Conservation (phyloP, 2,888 invertebrate genomes). For the Lamproptera curius region DNA sequence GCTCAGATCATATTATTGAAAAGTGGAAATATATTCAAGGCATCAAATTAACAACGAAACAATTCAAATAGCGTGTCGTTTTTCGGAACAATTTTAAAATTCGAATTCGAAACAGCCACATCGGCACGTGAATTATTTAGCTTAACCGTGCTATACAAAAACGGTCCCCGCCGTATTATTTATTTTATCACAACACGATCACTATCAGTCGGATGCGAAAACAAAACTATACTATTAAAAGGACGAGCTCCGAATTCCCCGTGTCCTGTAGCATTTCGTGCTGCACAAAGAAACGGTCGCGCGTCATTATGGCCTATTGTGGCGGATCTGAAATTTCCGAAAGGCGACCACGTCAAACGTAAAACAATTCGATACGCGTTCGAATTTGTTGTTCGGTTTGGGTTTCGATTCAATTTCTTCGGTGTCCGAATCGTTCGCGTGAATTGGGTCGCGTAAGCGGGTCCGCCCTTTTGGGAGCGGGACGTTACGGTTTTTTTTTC, state of each 20-base stretch:
- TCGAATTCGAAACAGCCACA: conserved; percentile 43
- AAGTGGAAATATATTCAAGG: conserved; percentile 3
- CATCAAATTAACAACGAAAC: conserved; percentile 23
- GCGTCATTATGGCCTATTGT: conserved; percentile 76
- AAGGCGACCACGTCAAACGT: conserved; percentile 76
- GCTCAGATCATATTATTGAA: too few species aligned
- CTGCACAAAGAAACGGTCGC: conserved; percentile 65
- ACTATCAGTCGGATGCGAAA: conserved; percentile 52
- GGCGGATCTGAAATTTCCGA: conserved; percentile 68
- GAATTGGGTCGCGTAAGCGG: conserved; percentile 78
- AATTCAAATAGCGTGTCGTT: conserved; percentile 31
- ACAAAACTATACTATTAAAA: conserved; percentile 48
- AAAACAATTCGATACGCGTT: conserved; percentile 79
- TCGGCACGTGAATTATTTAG: conserved; percentile 48
- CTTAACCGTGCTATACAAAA: conserved; percentile 48
- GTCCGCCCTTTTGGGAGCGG: conserved; percentile 76
- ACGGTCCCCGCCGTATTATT: conserved; percentile 52
- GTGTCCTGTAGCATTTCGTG: conserved; percentile 56
- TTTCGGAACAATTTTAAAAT: conserved; percentile 45
- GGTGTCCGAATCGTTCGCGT: conserved; percentile 68
- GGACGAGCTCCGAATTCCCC: conserved; percentile 55
- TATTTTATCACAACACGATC: conserved; percentile 69
- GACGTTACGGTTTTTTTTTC: conserved; percentile 69
- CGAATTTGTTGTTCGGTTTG: conserved; percentile 71
- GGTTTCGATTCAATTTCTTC: conserved; percentile 77